Base-by-base conservation (phyloP, 2,888 invertebrate species). In the Coecobrya sp. region DNA sequence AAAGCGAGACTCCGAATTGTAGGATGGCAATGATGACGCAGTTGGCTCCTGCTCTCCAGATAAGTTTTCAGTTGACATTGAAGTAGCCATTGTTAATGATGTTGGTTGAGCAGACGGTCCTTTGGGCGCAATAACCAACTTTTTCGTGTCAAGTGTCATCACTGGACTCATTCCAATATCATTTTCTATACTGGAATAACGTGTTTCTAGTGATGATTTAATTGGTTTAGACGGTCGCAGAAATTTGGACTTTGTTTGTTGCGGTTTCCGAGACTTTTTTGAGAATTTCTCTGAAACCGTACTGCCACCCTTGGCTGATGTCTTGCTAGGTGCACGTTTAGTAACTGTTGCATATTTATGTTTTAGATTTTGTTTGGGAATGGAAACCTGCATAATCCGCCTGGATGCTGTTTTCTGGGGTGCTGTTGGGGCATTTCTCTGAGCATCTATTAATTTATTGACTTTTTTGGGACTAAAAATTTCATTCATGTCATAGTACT, bases 101-200 rank as follows among this genome's bases (percentile, higher is more conserved):
- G 79, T 90, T 49, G 90, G 90, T 25, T 90, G 65, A 10, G 59
- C 90, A 19, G 89, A 76, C 0, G 76, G 22, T 19, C 42, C n/a
- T 0, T 45, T 19, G 0, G 76, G 88, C 30, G 81, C 84, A 19
- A 92, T 30, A 0, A 88, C 49, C 19, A 92, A 52, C 42, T 92
- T 92, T 85, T 92, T 88, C 13, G 88, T 88, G 42, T 92, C 92
- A 36, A 92, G 62, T 2, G 92, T 92, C 88, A 92, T 92, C 76
- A 85, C 92, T 7, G 88, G 88, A 76, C 92, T 92, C 16, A 42
- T 22, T 59, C 59, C 55, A 22, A 85, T 19, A 22, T 42, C 36
- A 70, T 89, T 85, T 30, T 90, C 90, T 19, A 70, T 59, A 30
- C 90, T 90, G 1, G 70, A 22, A 22, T 45, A 73, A 1, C 30